These are phyloP conservation scores for Fistularia tabacaria DNA, from an alignment of 2,797 vertebrate species.

Conservation along the genomic window DNA sequence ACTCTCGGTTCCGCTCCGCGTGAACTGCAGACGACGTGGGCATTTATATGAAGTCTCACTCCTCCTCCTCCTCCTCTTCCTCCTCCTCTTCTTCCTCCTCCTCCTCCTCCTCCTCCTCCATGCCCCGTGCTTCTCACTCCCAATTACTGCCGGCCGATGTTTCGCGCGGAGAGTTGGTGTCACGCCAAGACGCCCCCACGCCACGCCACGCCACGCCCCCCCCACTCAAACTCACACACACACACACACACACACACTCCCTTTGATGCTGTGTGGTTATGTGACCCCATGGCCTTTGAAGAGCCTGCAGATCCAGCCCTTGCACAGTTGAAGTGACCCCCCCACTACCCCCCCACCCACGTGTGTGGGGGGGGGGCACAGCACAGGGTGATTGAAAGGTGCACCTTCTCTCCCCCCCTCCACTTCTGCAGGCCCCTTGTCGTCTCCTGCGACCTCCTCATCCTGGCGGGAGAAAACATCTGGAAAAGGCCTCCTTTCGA, in stretches of 20 bases:
- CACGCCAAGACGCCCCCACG: constrained; percentile 30
- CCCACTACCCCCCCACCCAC: too few relatives aligned
- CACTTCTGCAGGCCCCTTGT: too few relatives aligned
- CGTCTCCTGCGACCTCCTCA: too few relatives aligned
- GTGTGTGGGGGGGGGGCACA: too few relatives aligned
- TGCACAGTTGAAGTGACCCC: too few relatives aligned
- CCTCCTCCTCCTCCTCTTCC: constrained; percentile 5
- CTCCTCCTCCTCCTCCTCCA: constrained; percentile 6
- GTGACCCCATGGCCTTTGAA: constrained; percentile 41
- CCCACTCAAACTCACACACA: not conserved
- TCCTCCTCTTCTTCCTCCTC: constrained; percentile 4
- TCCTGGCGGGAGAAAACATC: too few relatives aligned
- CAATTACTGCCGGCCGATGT: constrained; percentile 61
- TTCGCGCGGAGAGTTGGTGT: constrained; percentile 65
- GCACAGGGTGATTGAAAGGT: too few relatives aligned
- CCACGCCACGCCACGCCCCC: constrained; percentile 49
- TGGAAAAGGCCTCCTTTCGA: too few relatives aligned
- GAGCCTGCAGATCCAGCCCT: constrained; percentile 2
- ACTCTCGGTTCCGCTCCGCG: constrained; percentile 26
- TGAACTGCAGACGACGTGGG: constrained; percentile 27
- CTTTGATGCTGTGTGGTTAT: constrained; percentile 53
- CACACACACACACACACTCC: too few relatives aligned
- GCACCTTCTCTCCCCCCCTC: too few relatives aligned
- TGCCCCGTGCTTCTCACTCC: constrained; percentile 63
- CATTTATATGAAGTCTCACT: constrained; percentile 54